Evolutionary conservation across 2,888 invertebrate genomes (phyloP), one percentile per base, ranked within the genome.

Genomic region (Lasioglossum vierecki): DNA sequence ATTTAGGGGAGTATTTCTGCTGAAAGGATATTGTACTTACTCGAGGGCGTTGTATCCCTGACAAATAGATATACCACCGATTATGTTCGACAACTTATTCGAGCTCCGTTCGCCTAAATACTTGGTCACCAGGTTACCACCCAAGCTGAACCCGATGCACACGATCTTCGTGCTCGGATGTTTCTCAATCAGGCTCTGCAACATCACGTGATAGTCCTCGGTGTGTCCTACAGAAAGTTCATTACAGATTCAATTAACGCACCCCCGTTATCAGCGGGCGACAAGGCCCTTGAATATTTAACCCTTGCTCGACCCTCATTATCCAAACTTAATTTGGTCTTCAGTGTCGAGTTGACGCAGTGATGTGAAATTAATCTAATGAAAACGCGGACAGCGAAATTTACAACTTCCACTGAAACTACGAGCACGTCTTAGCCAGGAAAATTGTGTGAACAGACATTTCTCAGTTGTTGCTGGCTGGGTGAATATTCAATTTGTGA

Each of bases 41-140:
- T 97, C 97, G 85, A 97, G 97, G 70, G 98, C 98, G 95, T 98
- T 98, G 95, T 99, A 99, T 92, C 99, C 99, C 95, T 99, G 99
- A 94, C 99, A 99, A 93, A 99, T 97, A 53, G 99, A 98, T 91
- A 99, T 97, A 46, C 97, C 99, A 77, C 98, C 98, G 91, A 99
- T 97, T 82, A 99, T 97, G 93, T 97, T 97, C 26, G 95, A 91
- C 1, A 97, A 96, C 90, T 97, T 96, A 87, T 96, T 96, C 87
- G 96, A 95, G 30, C 96, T 96, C 60, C 94, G 94, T 95, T 99
- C 98, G 60, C 99, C 98, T 94, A 99, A 96, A 94, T 98, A 99
- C 95, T 98, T 98, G n/a, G 98, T 97, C 70, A 99, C 97, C 88
- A 99, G 96, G 95, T 99, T 99, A 41, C 98, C 99, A 71, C 99